Conservation (phyloP, 2,888 invertebrate genomes). For the Pteria penguin region DNA sequence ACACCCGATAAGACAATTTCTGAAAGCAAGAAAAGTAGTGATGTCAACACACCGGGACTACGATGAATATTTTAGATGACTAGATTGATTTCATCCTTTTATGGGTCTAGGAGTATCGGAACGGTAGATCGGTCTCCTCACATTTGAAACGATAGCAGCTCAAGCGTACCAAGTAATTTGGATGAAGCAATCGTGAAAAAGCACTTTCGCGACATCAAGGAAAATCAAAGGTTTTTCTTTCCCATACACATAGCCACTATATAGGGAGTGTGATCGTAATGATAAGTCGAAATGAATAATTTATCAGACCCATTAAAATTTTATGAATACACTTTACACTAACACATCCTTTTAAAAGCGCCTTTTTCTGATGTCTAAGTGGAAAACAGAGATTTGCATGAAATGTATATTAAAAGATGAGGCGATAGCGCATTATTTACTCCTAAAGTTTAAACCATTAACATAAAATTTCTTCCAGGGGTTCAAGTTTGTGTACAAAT, state of each 20-base stretch:
- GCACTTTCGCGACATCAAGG: slow-evolving; percentile 1
- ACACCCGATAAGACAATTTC: too few species aligned
- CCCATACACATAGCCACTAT: not conserved
- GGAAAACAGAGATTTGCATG: slow-evolving; percentile 27
- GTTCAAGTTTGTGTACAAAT: not conserved
- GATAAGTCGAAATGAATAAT: slow-evolving; percentile 23
- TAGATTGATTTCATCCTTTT: not conserved
- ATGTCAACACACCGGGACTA: too few species aligned
- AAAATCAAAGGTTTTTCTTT: not conserved
- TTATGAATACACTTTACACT: slow-evolving; percentile 1
- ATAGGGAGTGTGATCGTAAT: not conserved
- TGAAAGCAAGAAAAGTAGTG: too few species aligned
- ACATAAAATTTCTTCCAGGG: not conserved
- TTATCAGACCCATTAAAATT: slow-evolving; percentile 23
- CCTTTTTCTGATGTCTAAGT: slow-evolving; percentile 10
- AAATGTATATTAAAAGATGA: slow-evolving; percentile 33
- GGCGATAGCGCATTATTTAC: slow-evolving; percentile 21
- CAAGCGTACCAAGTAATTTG: not conserved
- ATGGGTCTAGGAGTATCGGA: not conserved
- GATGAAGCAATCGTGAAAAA: not conserved
- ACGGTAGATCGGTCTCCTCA: not conserved
- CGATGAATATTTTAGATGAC: not conserved
- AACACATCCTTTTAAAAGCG: slow-evolving; percentile 8
- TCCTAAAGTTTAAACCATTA: not conserved
- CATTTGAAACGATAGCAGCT: not conserved